phyloP scores from a whole-genome alignment of 2,797 vertebrate genomes.

The Ceryle rudis region DNA sequence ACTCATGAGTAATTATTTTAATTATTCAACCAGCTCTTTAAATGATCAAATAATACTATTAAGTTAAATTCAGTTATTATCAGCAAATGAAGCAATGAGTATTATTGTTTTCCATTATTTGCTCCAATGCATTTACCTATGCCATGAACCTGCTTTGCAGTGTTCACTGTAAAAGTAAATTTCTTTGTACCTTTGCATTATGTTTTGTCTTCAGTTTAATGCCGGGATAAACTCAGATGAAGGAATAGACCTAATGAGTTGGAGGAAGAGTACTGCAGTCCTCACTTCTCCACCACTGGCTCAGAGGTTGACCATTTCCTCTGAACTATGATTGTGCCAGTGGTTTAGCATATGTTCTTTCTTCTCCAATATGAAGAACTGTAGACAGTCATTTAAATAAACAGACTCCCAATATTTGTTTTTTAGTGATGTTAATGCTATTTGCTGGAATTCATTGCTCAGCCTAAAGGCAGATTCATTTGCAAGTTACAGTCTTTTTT shows the following conservation, averaged over 20 bases:
- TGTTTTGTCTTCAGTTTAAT: neutral
- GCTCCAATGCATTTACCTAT: neutral
- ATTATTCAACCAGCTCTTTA: conserved; percentile 18
- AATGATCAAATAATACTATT: conserved; percentile 17
- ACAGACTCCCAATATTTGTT: neutral
- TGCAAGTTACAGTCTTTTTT: neutral
- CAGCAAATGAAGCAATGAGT: neutral
- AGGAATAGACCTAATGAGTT: neutral
- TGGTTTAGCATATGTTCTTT: neutral
- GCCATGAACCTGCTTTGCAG: neutral
- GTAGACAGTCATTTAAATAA: neutral
- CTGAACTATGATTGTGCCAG: neutral
- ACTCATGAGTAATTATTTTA: conserved; percentile 39
- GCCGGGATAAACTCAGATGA: neutral
- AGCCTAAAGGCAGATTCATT: neutral
- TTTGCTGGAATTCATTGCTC: neutral
- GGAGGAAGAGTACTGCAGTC: neutral
- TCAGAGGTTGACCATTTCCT: neutral
- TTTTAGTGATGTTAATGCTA: neutral
- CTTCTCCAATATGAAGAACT: neutral
- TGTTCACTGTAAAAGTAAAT: neutral
- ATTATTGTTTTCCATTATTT: conserved; percentile 4
- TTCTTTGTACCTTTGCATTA: neutral
- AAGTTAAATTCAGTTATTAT: conserved; percentile 10
- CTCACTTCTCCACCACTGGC: neutral